Evolutionary conservation across 2,113 vertebrate species (phyloP), one percentile per base, ranked within the genome.

Genomic region (Salvelinus fontinalis): DNA sequence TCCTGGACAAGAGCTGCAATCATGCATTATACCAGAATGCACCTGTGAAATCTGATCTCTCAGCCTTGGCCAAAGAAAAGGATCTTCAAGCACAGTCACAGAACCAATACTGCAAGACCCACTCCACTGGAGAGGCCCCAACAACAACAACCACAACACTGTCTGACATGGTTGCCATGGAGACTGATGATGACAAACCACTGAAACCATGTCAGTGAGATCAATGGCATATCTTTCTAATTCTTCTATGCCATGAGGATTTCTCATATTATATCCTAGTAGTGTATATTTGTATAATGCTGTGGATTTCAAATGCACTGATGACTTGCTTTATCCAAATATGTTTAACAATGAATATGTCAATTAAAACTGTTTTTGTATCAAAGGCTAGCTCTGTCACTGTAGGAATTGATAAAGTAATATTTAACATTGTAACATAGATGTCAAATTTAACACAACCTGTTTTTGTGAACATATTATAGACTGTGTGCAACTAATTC

Each of bases 11-110:
- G 72, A 16, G 26, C 29, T 60, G 77, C 68, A 74, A 62, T 64
- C 74, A 84, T 8, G 29, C 60, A 2, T 5, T 54, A 16, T 91
- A 92, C 75, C 83, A 89, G 69, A 93, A 92, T 18, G 4, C 74
- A 31, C 0, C 59, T 0, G 12, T 44, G 14, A 0, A 77, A 67
- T 12, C 67, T 66, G 85, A 87, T n/a, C 68, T 83, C 49, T 83
- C 79, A 0, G 60, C 80, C 0, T 66, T 80, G 71, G 48, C 73
- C 3, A 81, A 77, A 60, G 70, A 76, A 31, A 75, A 64, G 49
- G 77, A 13, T 72, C 68, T 8, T 5, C 66, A 75, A 51, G 59
- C 65, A 0, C 67, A 75, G 59, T 57, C 65, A 0, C 34, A 29
- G 22, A 84, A 90, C 18, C 67, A 84, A 9, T 89, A 90, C 83